Evolutionary conservation across 1,140 invertebrate genomes (phyloP).

Genomic region (Drosophila pruinosa): DNA sequence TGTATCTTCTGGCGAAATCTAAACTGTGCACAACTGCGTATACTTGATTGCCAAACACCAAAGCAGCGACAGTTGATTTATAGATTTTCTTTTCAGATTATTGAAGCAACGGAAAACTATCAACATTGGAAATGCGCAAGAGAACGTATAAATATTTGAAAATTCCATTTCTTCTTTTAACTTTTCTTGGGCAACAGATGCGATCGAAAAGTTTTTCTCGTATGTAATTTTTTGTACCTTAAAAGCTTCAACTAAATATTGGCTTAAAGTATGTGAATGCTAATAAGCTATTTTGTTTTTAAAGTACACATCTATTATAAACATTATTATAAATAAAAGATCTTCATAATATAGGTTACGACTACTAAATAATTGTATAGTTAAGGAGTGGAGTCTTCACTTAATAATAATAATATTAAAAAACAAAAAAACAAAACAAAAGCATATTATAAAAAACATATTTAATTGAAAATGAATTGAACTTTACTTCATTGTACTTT

Average conservation of each 20-base stretch:
- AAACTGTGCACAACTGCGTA: constrained; percentile 5
- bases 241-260: neutral
- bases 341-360: too few species aligned
- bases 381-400: too few species aligned
- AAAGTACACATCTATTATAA: too few species aligned
- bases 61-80: neutral
- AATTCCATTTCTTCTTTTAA: neutral
- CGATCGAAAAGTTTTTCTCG: neutral
- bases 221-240: neutral
- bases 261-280: too few species aligned
- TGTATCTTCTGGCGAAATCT: constrained; percentile 35
- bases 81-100: constrained; percentile 19
- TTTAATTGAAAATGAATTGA: too few species aligned
- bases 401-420: too few species aligned
- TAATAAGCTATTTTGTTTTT: too few species aligned
- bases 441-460: too few species aligned
- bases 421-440: too few species aligned
- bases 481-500: too few species aligned
- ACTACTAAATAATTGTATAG: too few species aligned
- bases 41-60: constrained; percentile 40
- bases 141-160: neutral
- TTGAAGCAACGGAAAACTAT: neutral
- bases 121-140: neutral
- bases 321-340: too few species aligned
- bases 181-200: neutral